A percentile compares a stretch with the other conserved stretches of the same genome.
These are phyloP conservation scores for Otus scops DNA, from an alignment of 2,797 vertebrate species.

Conservation along the genomic window DNA sequence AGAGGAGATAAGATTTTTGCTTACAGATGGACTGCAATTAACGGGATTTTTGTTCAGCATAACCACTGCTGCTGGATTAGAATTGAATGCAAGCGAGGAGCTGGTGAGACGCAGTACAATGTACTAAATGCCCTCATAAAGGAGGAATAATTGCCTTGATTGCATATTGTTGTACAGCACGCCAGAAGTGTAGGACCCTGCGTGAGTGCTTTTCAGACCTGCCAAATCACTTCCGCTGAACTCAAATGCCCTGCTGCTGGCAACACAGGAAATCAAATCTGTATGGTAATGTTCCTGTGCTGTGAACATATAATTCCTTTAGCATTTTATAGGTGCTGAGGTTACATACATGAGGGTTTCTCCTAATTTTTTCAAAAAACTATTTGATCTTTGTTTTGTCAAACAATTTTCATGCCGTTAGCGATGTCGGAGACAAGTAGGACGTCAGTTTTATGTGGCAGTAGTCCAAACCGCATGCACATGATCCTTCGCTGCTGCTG, in stretches of 20 bases:
- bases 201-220: background rate
- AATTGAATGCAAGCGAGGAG: background rate
- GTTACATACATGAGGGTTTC: background rate
- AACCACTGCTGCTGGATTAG: background rate
- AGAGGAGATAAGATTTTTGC: background rate
- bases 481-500: background rate
- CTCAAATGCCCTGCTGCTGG: background rate
- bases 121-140: background rate
- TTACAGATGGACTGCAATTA: background rate
- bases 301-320: accelerated
- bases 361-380: background rate
- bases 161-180: background rate
- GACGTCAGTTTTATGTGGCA: background rate
- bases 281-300: background rate
- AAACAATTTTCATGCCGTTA: background rate
- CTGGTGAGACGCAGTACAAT: background rate
- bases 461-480: background rate
- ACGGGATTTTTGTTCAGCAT: background rate
- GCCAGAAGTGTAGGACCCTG: background rate
- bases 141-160: constrained; percentile 17
- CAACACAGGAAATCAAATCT: background rate
- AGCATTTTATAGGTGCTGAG: background rate
- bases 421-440: background rate
- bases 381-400: constrained; percentile 2
- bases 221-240: background rate